Evolutionary conservation across 2,113 vertebrate species (phyloP), one percentile per base, ranked within the genome.

Genomic region (Microcebus lehilahytsara): DNA sequence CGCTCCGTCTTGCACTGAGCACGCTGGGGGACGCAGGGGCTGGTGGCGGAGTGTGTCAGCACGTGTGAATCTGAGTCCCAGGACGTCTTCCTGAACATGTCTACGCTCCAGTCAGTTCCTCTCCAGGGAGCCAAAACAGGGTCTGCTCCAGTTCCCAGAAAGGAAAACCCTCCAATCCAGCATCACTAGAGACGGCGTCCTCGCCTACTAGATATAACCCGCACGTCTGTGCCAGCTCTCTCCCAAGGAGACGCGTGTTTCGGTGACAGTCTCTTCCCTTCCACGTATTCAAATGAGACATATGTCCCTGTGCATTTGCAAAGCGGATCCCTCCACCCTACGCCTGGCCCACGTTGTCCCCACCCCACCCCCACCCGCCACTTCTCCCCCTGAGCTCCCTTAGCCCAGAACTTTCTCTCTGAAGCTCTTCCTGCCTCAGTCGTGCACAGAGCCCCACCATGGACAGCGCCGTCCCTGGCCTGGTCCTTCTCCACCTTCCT

Each of bases 231-330:
- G 85, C 79, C 84, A 95, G 91, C 53, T 80, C 84, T 80, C 77
- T 67, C 79, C 89, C 83, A 71, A 92, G 87, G 88, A 90, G 84
- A 95, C n/a, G 75, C 30, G 67, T 10, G 1, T 51, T 86, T 90
- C 32, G 37, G 91, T 78, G 49, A 37, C 30, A 30, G n/a, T 72
- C 51, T 85, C 87, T 97, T 95, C 89, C 84, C 92, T 58, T 85
- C 81, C 94, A 60, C 13, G 91, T 49, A 97, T 96, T 96, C 94
- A 96, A 92, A 97, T 90, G 88, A 97, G 94, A 94, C 97, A 96
- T 96, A 97, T 96, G 96, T 86, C 79, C 69, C 53, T 60, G 58
- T 67, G 94, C 93, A 93, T 97, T 90, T 95, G 94, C 89, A 96
- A 95, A 92, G 85, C 9, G 60, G 96, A 92, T 96, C 69, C 49